Evolutionary conservation across 2,888 invertebrate genomes (phyloP).

Genomic region (Cepaea hortensis): DNA sequence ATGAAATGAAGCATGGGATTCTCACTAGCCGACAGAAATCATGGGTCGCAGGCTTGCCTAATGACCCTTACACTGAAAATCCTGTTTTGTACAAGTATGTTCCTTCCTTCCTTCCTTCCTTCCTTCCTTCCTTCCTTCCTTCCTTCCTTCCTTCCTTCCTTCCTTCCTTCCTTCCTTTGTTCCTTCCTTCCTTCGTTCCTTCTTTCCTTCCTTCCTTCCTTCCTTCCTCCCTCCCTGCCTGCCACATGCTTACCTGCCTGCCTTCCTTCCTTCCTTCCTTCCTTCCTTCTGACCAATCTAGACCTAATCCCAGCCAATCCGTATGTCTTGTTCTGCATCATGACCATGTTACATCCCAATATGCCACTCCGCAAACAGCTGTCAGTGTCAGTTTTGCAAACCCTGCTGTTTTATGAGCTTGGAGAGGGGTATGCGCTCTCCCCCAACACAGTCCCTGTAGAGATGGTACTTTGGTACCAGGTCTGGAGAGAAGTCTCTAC

Average conservation of each 20-base stretch:
- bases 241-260: too few relatives aligned
- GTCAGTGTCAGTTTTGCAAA: neutral
- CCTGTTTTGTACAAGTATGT: constrained; percentile 72
- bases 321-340: neutral
- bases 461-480: too few relatives aligned
- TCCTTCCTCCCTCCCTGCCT: neutral
- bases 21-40: constrained; percentile 70
- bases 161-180: neutral
- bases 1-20: constrained; percentile 67
- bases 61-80: constrained; percentile 74
- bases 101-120: too few relatives aligned
- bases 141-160: constrained; percentile 5
- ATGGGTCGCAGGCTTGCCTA: constrained; percentile 74
- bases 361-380: neutral
- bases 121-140: neutral
- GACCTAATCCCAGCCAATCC: too few relatives aligned
- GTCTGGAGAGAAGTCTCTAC: too few relatives aligned
- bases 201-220: neutral
- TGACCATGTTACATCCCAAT: neutral
- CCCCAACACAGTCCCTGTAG: neutral
- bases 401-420: neutral
- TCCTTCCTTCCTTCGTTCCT: neutral
- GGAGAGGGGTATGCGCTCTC: neutral
- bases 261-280: neutral
- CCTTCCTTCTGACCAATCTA: neutral